A percentile compares a stretch with the other conserved stretches of the same genome.
phyloP scores from a whole-genome alignment of 2,797 vertebrate genomes.

The Enteromius thamalakanensis region DNA sequence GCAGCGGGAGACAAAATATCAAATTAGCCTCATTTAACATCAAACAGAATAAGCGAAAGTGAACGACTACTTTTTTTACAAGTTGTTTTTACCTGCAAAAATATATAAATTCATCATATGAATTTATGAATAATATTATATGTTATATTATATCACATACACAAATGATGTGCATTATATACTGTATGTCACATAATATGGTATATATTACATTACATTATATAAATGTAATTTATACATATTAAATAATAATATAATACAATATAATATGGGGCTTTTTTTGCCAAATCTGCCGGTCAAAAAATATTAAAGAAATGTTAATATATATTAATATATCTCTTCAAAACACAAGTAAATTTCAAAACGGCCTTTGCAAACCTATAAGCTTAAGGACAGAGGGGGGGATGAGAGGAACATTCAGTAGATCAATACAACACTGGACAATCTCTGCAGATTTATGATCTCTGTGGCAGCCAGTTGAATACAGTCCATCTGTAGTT shows the following conservation, averaged over 20 bases:
- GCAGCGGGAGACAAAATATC: constrained; percentile 78
- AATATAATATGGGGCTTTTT: constrained; percentile 64
- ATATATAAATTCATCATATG: not conserved
- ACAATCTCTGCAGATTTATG: constrained; percentile 52
- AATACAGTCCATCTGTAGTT: constrained; percentile 68
- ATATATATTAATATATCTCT: constrained; percentile 53
- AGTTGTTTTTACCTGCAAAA: constrained; percentile 13
- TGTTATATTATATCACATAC: not conserved
- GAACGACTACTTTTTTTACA: constrained; percentile 17
- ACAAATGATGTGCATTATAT: not conserved
- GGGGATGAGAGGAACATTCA: constrained; percentile 19
- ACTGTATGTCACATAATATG: not conserved
- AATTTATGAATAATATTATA: not conserved
- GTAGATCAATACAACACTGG: constrained; percentile 42
- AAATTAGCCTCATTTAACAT: constrained; percentile 74
- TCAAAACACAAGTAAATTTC: constrained; percentile 72
- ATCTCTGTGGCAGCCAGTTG: constrained; percentile 58
- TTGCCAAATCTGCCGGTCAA: constrained; percentile 75
- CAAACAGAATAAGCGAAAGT: constrained; percentile 74
- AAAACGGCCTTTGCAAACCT: constrained; percentile 61
- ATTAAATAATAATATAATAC: constrained; percentile 29
- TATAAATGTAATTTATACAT: not conserved
- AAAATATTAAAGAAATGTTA: constrained; percentile 70
- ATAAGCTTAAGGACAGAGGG: constrained; percentile 56
- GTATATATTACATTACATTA: not conserved